A percentile compares a stretch with the other conserved stretches of the same genome.
Conservation (phyloP, 2,113 vertebrate species). For the Cricetomys ansorgei region DNA sequence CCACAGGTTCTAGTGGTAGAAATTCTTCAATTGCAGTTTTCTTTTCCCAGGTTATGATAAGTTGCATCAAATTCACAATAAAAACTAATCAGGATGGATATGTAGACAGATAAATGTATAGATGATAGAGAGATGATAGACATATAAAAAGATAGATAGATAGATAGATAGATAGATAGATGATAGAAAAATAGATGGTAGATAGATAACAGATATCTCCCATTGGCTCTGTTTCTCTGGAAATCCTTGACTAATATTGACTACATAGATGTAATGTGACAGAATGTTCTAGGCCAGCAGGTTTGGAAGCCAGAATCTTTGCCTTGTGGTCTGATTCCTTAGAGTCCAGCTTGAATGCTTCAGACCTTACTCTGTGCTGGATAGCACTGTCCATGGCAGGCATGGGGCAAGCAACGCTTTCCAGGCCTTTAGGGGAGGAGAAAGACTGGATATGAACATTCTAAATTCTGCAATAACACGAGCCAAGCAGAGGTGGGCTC, state of each 20-base stretch:
- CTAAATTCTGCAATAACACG: background rate
- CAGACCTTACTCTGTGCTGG: background rate
- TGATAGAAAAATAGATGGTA: background rate
- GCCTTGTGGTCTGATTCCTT: background rate
- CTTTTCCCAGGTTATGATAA: background rate
- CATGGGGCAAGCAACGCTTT: background rate
- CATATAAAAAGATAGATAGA: background rate
- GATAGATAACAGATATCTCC: background rate
- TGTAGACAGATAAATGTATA: background rate
- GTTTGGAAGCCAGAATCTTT: background rate
- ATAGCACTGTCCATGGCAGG: background rate
- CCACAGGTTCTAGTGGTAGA: background rate
- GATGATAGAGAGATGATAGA: background rate
- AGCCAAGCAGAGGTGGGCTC: slow-evolving; percentile 7
- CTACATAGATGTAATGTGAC: background rate
- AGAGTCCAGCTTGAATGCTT: background rate
- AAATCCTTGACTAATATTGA: background rate
- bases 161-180: no score
- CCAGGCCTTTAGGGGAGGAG: background rate
- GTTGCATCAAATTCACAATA: background rate
- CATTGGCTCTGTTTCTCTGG: background rate
- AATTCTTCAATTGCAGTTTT: background rate
- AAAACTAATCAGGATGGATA: background rate
- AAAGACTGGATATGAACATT: background rate
- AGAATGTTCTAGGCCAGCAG: background rate